Conservation (phyloP, 2,797 vertebrate genomes). For the Tolypeutes matacus region DNA sequence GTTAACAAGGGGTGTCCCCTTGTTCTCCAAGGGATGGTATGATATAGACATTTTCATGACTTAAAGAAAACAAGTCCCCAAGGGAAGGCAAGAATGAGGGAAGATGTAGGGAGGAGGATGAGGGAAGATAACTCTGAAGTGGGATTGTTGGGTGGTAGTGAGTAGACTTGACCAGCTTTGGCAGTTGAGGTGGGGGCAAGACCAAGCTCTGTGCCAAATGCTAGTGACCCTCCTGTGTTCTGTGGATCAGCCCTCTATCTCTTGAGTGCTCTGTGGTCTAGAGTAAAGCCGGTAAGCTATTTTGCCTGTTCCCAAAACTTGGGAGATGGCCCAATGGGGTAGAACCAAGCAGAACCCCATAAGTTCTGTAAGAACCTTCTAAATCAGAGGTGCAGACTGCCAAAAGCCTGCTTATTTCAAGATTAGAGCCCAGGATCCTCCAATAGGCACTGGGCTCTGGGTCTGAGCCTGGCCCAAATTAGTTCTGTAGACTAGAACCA, state of each 20-base stretch:
- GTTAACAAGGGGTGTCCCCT: neutral
- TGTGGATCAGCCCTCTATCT: too few species aligned
- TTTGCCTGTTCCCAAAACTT: neutral
- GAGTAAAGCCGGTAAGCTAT: neutral
- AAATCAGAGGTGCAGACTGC: neutral
- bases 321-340: neutral
- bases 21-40: neutral
- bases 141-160: rapidly evolving
- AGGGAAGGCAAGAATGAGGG: neutral
- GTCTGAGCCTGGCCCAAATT: neutral
- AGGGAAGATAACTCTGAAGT: neutral
- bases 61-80: neutral
- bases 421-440: neutral
- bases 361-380: neutral
- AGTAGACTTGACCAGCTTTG: too few species aligned
- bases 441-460: rapidly evolving
- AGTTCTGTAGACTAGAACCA: neutral
- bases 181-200: neutral
- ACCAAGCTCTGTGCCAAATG: rapidly evolving
- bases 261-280: neutral
- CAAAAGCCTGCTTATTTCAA: neutral
- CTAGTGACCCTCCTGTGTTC: neutral
- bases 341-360: neutral
- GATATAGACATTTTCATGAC: too few species aligned
- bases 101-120: neutral